A percentile compares a stretch with the other conserved stretches of the same genome.
Conservation (phyloP, 1,140 invertebrate genomes). For the Branchinecta lynchi region DNA sequence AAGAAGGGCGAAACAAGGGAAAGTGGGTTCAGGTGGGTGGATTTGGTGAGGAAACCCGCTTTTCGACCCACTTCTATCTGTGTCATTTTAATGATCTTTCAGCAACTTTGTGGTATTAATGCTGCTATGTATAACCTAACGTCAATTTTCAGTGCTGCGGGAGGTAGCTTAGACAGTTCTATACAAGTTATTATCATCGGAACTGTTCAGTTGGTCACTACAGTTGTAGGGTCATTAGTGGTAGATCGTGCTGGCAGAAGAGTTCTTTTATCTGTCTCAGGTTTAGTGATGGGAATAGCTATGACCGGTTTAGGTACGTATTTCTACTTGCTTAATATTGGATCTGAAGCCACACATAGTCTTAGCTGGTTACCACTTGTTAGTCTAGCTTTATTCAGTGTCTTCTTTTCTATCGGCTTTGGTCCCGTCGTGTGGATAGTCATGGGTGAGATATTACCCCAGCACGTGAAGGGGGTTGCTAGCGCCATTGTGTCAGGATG, state of each 20-base stretch:
- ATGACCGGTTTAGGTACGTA: conserved; percentile 36
- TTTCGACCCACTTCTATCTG: conserved; percentile 52
- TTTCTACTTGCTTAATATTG: conserved; percentile 30
- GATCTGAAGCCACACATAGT: conserved; percentile 14
- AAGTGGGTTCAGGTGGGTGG: background rate
- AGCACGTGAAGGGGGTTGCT: conserved; percentile 55
- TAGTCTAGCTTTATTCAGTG: conserved; percentile 38
- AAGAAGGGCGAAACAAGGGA: background rate
- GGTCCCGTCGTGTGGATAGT: conserved; percentile 72
- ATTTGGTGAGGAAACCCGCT: conserved; percentile 41
- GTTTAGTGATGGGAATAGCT: conserved; percentile 42
- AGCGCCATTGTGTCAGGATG: conserved; percentile 53
- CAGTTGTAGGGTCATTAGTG: conserved; percentile 48
- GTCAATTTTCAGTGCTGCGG: conserved; percentile 47
- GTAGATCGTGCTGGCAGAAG: conserved; percentile 59
- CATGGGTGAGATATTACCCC: conserved; percentile 64
- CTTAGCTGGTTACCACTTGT: conserved; percentile 39
- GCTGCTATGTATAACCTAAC: conserved; percentile 65
- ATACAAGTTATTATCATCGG: conserved; percentile 56
- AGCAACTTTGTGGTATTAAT: conserved; percentile 71
- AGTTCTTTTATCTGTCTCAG: conserved; percentile 48
- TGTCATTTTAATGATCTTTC: conserved; percentile 63
- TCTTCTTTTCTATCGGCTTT: conserved; percentile 46
- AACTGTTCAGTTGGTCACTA: conserved; percentile 49
- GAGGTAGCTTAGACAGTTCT: conserved; percentile 34